Base-by-base conservation (phyloP, 1,140 invertebrate species). In the Dermatophagoides farinae region DNA sequence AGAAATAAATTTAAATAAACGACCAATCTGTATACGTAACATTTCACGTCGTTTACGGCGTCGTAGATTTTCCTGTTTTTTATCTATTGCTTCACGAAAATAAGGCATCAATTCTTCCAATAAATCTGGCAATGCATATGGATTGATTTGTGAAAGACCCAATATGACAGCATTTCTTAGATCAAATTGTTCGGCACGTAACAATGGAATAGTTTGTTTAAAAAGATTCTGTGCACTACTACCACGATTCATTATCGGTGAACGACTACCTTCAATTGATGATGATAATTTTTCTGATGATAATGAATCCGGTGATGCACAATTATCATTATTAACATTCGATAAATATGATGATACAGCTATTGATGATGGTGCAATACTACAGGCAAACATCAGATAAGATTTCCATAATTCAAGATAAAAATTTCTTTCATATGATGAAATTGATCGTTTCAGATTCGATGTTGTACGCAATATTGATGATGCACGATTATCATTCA, bases 351-450 rank as follows among this genome's bases (percentile, higher is more conserved):
- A 41, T 49, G 50, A 31, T 6, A 23, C 11, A 39, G 72, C 87
- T 93, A 38, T 89, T 78, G 22, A 88, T 78, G 1, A 88, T 22
- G 86, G 86, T 0, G 93, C 89, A 9, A 97, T 84, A 62, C 88
- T 78, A 75, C 92, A 96, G 2, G 89, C 88, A 74, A 93, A 86
- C 12, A 88, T 86, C 54, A 92, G 79, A 72, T 96, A 96, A 75
- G 95, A 95, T 68, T 90, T 85, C 91, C 91, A 97, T 0, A 95
- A 77, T 70, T 85, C 81, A 75, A 96, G 81, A 71, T 95, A 91
- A 46, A 87, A 79, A 70, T 96, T 90, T 66, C 88, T 75, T 73
- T 93, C 88, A 55, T 25, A 55, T 20, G 53, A 38, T 65, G 85
- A 90, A 43, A 84, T 80, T 37, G 86, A 86, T 70, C 90, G 93